Evolutionary conservation across 2,888 invertebrate genomes (phyloP).

Genomic region (Archips xylosteana): DNA sequence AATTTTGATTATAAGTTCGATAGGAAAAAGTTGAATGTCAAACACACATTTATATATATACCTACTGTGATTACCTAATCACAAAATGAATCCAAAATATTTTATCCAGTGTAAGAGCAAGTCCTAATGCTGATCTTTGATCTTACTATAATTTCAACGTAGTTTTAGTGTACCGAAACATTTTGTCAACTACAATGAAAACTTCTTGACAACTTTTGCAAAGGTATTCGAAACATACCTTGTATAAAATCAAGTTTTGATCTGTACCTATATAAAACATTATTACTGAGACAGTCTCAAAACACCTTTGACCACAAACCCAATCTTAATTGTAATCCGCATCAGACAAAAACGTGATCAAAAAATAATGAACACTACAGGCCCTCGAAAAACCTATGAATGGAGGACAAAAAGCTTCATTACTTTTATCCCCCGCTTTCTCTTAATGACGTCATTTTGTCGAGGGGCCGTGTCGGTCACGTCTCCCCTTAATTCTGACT

Average conservation of each 20-base stretch:
- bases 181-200: too few relatives aligned
- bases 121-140: too few relatives aligned
- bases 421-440: constrained; percentile 66
- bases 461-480: constrained; percentile 66
- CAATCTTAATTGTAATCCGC: constrained; percentile 42
- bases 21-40: neutral
- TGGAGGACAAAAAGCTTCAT: constrained; percentile 70
- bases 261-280: neutral
- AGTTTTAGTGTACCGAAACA: too few relatives aligned
- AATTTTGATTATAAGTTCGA: neutral
- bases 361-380: constrained; percentile 48
- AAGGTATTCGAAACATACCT: too few relatives aligned
- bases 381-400: constrained; percentile 59
- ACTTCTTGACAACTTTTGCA: too few relatives aligned
- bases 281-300: neutral
- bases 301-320: constrained; percentile 5
- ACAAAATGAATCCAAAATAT: too few relatives aligned
- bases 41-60: too few relatives aligned
- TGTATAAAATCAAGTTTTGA: neutral
- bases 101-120: too few relatives aligned
- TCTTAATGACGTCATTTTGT: constrained; percentile 81
- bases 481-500: constrained; percentile 68
- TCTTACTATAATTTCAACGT: too few relatives aligned
- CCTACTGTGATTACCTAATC: too few relatives aligned
- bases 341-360: constrained; percentile 37